These are phyloP conservation scores for Epistrophella euchroma DNA, from an alignment of 2,888 invertebrate genomes.

Conservation along the genomic window DNA sequence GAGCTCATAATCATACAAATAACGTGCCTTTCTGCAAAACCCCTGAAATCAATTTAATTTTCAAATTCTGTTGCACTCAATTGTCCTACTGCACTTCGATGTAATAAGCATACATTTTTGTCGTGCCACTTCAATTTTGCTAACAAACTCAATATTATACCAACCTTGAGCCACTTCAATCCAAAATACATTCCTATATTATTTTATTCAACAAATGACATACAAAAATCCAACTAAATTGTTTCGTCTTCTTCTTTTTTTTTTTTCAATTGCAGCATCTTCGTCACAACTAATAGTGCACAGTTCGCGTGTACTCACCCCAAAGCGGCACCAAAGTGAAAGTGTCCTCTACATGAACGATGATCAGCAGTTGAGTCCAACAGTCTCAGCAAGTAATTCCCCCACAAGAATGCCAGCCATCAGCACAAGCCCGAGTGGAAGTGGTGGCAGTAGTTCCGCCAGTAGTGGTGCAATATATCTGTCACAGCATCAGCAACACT, in stretches of 20 bases:
- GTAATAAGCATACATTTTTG: neutral
- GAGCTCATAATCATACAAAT: neutral
- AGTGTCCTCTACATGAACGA: slow-evolving; percentile 89
- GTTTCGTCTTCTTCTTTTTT: slow-evolving; percentile 6
- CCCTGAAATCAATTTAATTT: neutral
- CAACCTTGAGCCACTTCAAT: slow-evolving; percentile 58
- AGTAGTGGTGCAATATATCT: slow-evolving; percentile 69
- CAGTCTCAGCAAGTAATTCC: slow-evolving; percentile 59
- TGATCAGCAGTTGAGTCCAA: slow-evolving; percentile 79
- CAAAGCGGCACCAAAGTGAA: slow-evolving; percentile 91
- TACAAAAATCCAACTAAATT: slow-evolving; percentile 47
- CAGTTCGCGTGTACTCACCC: slow-evolving; percentile 90
- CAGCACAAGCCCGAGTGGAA: slow-evolving; percentile 64
- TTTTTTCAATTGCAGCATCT: slow-evolving; percentile 81
- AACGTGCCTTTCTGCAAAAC: neutral
- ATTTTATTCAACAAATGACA: slow-evolving; percentile 15
- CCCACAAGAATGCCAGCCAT: slow-evolving; percentile 59
- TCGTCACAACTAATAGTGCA: slow-evolving; percentile 89
- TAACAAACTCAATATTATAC: neutral
- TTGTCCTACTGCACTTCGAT: neutral
- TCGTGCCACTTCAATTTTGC: neutral
- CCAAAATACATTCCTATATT: neutral
- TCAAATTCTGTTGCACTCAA: neutral
- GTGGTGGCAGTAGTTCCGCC: slow-evolving; percentile 57
- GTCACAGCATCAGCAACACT: slow-evolving; percentile 65